A percentile compares a stretch with the other conserved stretches of the same genome.
Evolutionary conservation across 2,113 vertebrate species (phyloP).

Genomic region (Esox niger): DNA sequence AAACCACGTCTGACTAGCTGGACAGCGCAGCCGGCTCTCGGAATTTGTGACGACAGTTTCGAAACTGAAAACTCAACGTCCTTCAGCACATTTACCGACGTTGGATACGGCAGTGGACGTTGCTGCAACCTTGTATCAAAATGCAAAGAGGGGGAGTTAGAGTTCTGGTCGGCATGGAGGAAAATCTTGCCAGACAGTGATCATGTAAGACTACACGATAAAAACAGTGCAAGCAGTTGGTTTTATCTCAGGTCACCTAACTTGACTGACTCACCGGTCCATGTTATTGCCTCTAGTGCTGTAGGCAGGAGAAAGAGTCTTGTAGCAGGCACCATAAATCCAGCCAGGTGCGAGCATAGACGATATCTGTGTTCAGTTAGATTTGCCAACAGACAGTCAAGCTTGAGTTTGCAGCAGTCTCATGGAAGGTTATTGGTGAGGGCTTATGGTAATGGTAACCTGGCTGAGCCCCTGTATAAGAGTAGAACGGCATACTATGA

Average conservation of each 20-base stretch:
- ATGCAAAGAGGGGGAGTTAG: not conserved
- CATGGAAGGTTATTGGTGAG: constrained; percentile 19
- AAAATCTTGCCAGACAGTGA: not conserved
- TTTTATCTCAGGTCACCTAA: not conserved
- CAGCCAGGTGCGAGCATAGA: not conserved
- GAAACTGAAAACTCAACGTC: not conserved
- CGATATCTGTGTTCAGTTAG: not conserved
- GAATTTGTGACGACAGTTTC: not conserved
- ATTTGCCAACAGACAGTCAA: not conserved
- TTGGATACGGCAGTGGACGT: not conserved
- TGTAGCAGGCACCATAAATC: not conserved
- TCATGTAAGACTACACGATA: not conserved
- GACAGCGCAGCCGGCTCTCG: not conserved
- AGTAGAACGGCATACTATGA: constrained; percentile 79
- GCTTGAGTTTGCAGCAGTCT: not conserved
- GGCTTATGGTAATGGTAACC: constrained; percentile 26
- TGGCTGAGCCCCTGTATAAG: constrained; percentile 45
- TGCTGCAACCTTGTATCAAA: not conserved
- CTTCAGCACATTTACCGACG: not conserved
- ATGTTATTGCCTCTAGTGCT: not conserved
- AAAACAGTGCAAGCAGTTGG: fast-evolving
- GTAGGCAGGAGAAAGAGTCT: not conserved
- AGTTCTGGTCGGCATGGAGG: not conserved
- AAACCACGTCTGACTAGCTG: too few relatives aligned
- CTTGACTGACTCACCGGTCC: not conserved